Evolutionary conservation across 2,797 vertebrate genomes (phyloP).

Genomic region (Melanotaenia maccullochi): DNA sequence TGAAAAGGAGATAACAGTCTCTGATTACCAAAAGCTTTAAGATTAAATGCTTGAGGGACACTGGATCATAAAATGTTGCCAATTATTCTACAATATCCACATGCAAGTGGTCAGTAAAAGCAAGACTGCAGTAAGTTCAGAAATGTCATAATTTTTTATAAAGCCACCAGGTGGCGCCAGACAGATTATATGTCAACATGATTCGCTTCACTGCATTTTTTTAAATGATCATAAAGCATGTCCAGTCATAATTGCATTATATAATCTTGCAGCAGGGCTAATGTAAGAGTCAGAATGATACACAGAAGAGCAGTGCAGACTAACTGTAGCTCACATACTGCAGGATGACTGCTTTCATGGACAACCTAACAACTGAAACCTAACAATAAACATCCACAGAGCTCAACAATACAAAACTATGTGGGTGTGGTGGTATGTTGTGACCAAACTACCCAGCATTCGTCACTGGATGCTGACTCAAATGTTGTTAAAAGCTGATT

Average conservation of each 20-base stretch:
- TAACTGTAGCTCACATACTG: neutral
- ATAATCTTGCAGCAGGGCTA: constrained; percentile 1
- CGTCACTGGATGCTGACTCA: constrained; percentile 4
- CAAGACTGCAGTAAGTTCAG: neutral
- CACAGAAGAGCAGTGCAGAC: neutral
- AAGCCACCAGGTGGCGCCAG: constrained; percentile 70
- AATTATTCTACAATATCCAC: constrained; percentile 27
- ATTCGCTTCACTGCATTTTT: constrained; percentile 23
- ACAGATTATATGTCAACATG: neutral
- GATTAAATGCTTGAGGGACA: constrained; percentile 28
- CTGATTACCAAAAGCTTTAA: neutral
- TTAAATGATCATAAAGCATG: constrained; percentile 30
- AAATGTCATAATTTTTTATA: neutral
- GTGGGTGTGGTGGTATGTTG: neutral
- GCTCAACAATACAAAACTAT: neutral
- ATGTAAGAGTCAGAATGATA: constrained; percentile 6
- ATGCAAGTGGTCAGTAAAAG: constrained; percentile 2
- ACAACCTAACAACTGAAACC: neutral
- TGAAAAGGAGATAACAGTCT: neutral
- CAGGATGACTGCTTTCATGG: neutral
- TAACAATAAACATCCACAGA: neutral
- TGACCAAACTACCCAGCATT: constrained; percentile 1
- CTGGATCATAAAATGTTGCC: constrained; percentile 9
- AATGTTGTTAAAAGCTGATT: constrained; percentile 4
- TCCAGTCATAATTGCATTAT: constrained; percentile 7